Conservation (phyloP, 2,888 invertebrate species). For the Philhelius pedissequus region DNA sequence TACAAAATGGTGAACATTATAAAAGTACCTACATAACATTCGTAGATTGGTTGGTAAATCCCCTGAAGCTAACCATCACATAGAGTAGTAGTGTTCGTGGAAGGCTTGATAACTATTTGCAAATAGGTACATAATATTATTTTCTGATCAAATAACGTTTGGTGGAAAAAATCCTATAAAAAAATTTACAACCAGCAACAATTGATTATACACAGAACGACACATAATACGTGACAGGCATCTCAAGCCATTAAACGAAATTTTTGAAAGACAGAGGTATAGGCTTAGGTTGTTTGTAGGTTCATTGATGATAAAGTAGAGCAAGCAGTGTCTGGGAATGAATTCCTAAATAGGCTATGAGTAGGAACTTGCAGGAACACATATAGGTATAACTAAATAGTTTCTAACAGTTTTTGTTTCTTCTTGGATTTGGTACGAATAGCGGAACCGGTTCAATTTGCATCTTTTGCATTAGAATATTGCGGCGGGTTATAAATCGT, state of each 20-base stretch:
- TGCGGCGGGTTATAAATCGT: background rate
- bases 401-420: background rate
- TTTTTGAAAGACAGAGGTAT: background rate
- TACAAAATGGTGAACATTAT: slow-evolving; percentile 23
- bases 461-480: slow-evolving; percentile 26
- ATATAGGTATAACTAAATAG: no score
- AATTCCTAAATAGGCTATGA: slow-evolving; percentile 46
- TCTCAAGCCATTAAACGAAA: background rate
- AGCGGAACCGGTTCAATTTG: slow-evolving; percentile 47
- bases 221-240: slow-evolving; percentile 56
- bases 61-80: background rate
- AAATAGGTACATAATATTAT: slow-evolving; percentile 1
- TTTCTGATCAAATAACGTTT: slow-evolving; percentile 30
- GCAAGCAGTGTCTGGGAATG: slow-evolving; percentile 48
- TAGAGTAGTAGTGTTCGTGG: background rate
- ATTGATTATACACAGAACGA: slow-evolving; percentile 39
- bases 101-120: slow-evolving; percentile 13
- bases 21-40: no score
- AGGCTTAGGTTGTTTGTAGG: slow-evolving; percentile 1
- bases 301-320: slow-evolving; percentile 22
- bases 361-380: background rate
- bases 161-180: slow-evolving; percentile 28
- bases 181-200: slow-evolving; percentile 12
- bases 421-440: slow-evolving; percentile 34
- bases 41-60: background rate